phyloP scores from a whole-genome alignment of 1,140 invertebrate species.

The Camponotus floridanus region DNA sequence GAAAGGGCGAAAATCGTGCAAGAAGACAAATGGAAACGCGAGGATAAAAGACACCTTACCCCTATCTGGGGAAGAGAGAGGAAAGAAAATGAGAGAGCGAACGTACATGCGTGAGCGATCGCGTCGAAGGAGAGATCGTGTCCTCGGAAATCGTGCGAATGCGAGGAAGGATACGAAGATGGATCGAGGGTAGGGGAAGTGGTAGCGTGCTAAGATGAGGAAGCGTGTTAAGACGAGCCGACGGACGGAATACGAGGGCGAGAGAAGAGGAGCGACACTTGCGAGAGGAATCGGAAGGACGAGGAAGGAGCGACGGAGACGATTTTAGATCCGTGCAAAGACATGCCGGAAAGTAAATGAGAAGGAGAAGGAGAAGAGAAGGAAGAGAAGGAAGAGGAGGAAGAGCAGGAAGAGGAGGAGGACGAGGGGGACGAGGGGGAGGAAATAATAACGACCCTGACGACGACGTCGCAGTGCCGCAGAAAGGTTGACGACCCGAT shows the following conservation, averaged over 20 bases:
- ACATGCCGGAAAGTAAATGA: constrained; percentile 17
- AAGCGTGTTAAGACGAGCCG: constrained; percentile 38
- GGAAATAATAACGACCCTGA: constrained; percentile 85
- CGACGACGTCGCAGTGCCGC: constrained; percentile 84
- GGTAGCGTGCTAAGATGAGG: constrained; percentile 33
- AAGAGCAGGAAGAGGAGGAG: constrained; percentile 65
- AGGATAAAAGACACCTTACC: constrained; percentile 27
- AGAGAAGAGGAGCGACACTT: background rate
- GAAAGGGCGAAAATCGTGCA: background rate
- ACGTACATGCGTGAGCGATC: constrained; percentile 31
- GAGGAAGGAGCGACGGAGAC: constrained; percentile 30
- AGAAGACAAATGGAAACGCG: background rate
- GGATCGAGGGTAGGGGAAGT: constrained; percentile 22
- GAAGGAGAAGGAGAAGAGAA: constrained; percentile 51
- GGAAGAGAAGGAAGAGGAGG: background rate
- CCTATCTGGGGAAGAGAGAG: background rate
- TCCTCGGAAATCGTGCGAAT: constrained; percentile 37
- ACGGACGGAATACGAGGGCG: constrained; percentile 27
- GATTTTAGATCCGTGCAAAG: constrained; percentile 35
- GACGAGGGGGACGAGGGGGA: constrained; percentile 1
- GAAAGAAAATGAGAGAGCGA: background rate
- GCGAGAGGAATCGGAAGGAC: constrained; percentile 38
- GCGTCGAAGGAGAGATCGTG: constrained; percentile 37
- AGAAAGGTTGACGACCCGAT: constrained; percentile 85
- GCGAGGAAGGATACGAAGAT: constrained; percentile 45